These are phyloP conservation scores for Aldrovandia affinis DNA, from an alignment of 2,797 vertebrate species.

Conservation along the genomic window DNA sequence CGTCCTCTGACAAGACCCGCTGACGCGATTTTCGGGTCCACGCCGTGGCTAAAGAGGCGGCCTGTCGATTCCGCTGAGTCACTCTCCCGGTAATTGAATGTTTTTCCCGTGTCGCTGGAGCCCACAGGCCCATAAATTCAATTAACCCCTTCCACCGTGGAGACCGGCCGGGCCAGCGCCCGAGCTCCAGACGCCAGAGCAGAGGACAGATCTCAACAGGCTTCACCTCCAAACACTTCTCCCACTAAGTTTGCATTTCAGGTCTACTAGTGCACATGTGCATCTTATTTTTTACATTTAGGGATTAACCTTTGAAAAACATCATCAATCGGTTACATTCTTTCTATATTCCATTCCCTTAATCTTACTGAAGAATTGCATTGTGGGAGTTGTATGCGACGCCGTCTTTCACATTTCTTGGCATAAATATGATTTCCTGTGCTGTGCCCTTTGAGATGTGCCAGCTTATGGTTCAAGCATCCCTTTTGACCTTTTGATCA, in stretches of 20 bases:
- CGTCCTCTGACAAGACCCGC: slow-evolving; percentile 2
- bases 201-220: neutral
- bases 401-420: neutral
- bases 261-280: neutral
- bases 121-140: neutral
- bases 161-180: too few species aligned
- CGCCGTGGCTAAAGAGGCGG: neutral
- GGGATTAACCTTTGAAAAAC: neutral
- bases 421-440: neutral
- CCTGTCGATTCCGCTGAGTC: neutral
- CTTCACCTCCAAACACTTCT: neutral
- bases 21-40: neutral
- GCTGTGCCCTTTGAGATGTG: neutral
- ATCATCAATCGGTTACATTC: neutral
- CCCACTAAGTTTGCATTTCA: neutral
- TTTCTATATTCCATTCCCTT: neutral
- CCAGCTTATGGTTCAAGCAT: neutral
- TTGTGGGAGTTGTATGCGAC: neutral
- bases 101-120: neutral
- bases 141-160: neutral
- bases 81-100: slow-evolving; percentile 1
- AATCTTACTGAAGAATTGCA: neutral
- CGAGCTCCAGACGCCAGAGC: neutral
- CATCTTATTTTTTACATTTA: neutral
- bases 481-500: too few species aligned